Percentiles rank a stretch among this genome's conserved stretches.
Evolutionary conservation across 2,888 invertebrate genomes (phyloP).

Genomic region (Scrobipalpa atriplicella): DNA sequence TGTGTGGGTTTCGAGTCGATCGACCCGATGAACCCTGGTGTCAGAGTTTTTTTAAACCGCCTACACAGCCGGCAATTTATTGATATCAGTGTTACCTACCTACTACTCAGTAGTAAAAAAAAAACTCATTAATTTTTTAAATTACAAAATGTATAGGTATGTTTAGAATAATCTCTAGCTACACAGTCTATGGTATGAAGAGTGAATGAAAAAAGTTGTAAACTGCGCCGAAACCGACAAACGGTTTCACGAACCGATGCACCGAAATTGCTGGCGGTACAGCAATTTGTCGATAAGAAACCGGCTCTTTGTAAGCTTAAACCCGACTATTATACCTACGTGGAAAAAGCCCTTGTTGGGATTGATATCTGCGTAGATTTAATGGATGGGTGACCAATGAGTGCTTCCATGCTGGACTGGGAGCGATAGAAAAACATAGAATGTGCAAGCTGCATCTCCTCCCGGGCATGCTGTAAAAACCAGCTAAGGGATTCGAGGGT

Average conservation of each 20-base stretch:
- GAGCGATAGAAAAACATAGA: too few species aligned
- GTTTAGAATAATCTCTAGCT: neutral
- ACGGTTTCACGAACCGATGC: constrained; percentile 76
- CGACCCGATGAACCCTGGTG: too few species aligned
- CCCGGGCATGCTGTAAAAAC: too few species aligned
- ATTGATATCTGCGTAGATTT: neutral
- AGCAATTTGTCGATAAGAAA: constrained; percentile 64
- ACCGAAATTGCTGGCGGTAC: constrained; percentile 63
- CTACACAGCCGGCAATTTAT: too few species aligned
- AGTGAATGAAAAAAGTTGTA: constrained; percentile 68
- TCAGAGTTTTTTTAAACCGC: too few species aligned
- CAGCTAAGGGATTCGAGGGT: too few species aligned
- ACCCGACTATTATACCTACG: neutral
- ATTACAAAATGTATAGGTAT: too few species aligned
- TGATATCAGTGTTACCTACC: too few species aligned
- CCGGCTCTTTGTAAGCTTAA: constrained; percentile 38
- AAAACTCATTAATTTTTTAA: too few species aligned
- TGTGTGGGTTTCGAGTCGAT: too few species aligned
- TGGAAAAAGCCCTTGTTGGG: neutral
- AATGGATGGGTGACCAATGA: constrained; percentile 4
- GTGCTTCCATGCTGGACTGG: neutral
- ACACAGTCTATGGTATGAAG: neutral
- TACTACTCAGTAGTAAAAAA: too few species aligned
- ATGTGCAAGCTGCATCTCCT: too few species aligned
- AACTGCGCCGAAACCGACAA: constrained; percentile 63